These are phyloP conservation scores for Bombus sylvicola DNA, from an alignment of 1,140 invertebrate species.

Conservation along the genomic window DNA sequence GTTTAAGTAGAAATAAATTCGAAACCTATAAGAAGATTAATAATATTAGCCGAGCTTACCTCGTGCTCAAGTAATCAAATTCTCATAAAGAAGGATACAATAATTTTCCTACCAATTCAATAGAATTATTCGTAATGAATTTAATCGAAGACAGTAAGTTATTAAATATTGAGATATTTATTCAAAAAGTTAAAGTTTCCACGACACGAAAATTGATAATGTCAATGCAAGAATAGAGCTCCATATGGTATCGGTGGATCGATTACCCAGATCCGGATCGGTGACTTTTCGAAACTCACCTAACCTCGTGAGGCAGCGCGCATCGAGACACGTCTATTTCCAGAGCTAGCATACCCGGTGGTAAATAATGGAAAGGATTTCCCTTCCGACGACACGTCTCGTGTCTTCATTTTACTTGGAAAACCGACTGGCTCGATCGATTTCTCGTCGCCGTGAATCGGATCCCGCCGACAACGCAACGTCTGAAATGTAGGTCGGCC, in stretches of 20 bases:
- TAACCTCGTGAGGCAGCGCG: background rate
- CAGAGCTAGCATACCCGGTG: background rate
- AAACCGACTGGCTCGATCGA: conserved; percentile 21
- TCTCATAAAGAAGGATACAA: no score
- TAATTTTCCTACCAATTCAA: no score
- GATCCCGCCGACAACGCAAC: background rate
- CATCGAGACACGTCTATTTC: conserved; percentile 4
- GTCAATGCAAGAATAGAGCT: background rate
- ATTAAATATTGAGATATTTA: background rate
- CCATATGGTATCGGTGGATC: background rate
- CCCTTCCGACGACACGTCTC: conserved; percentile 13
- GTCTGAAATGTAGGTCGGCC: conserved; percentile 33
- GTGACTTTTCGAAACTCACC: conserved; percentile 13
- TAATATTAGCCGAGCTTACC: no score
- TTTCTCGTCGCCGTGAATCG: conserved; percentile 3
- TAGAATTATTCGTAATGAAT: background rate
- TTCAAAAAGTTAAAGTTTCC: background rate
- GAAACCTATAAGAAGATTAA: no score
- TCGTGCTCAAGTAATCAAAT: no score
- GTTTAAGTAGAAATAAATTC: no score
- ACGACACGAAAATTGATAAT: background rate
- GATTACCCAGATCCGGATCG: conserved; percentile 23
- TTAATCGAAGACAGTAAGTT: background rate
- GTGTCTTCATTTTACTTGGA: conserved; percentile 12
- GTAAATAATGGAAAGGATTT: conserved; percentile 33